phyloP scores from a whole-genome alignment of 1,140 invertebrate genomes.

The Maconellicoccus hirsutus region DNA sequence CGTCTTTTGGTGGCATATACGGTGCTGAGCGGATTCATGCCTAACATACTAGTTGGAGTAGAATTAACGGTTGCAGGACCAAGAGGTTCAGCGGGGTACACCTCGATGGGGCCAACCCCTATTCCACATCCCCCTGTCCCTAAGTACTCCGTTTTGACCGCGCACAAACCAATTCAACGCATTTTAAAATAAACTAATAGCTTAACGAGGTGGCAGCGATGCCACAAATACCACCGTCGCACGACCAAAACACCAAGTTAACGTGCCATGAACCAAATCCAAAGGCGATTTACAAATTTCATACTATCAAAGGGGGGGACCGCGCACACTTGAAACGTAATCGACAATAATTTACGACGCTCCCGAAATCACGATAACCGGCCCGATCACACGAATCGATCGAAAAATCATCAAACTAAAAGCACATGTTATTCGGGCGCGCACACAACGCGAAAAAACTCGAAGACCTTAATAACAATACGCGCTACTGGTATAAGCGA shows the following conservation, averaged over 20 bases:
- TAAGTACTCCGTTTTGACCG: slow-evolving; percentile 20
- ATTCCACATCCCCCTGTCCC: slow-evolving; percentile 16
- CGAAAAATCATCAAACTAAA: background rate
- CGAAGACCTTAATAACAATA: slow-evolving; percentile 1
- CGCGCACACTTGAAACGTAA: background rate
- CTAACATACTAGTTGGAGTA: slow-evolving; percentile 32
- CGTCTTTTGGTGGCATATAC: slow-evolving; percentile 89
- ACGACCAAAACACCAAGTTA: too few species aligned
- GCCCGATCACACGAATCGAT: background rate
- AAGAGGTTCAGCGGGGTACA: slow-evolving; percentile 29
- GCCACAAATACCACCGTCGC: background rate
- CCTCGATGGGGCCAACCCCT: slow-evolving; percentile 24
- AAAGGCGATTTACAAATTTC: background rate
- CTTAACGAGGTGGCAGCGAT: background rate
- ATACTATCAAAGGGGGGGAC: background rate
- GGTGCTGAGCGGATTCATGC: slow-evolving; percentile 78
- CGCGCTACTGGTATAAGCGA: slow-evolving; percentile 12
- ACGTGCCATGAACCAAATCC: background rate
- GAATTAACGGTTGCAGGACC: slow-evolving; percentile 31
- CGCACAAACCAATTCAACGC: background rate
- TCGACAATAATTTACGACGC: background rate
- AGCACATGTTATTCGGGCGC: background rate
- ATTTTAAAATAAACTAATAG: background rate
- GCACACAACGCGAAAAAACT: slow-evolving; percentile 14
- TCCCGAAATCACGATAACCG: too few species aligned